phyloP scores from a whole-genome alignment of 2,888 invertebrate species.

The Melangyna quadrimaculata region DNA sequence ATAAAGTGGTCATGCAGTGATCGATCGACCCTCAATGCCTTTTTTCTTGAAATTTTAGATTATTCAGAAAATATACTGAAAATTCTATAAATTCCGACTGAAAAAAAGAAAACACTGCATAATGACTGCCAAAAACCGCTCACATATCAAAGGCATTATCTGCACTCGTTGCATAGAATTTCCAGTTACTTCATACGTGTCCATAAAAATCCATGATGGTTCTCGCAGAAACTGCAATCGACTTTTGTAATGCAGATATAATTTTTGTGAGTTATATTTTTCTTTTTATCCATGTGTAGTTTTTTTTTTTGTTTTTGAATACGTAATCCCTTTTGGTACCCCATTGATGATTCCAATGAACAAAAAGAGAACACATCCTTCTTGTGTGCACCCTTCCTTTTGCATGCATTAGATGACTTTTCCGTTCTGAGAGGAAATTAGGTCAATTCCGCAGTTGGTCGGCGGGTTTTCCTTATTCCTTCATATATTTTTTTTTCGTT shows the following conservation, averaged over 20 bases:
- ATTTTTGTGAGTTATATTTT: constrained; percentile 43
- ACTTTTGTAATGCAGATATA: constrained; percentile 59
- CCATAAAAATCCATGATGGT: not conserved
- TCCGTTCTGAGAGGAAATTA: constrained; percentile 52
- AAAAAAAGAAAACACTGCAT: not conserved
- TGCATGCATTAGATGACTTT: constrained; percentile 60
- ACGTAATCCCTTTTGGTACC: constrained; percentile 1
- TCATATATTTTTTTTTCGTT: not conserved
- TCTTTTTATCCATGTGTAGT: constrained; percentile 8
- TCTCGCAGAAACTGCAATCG: constrained; percentile 41
- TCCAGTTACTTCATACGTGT: not conserved
- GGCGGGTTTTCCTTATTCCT: constrained; percentile 2
- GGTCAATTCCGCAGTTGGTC: constrained; percentile 64
- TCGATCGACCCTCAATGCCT: too few species aligned
- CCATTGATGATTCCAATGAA: constrained; percentile 25
- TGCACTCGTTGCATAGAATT: constrained; percentile 3
- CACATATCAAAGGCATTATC: not conserved
- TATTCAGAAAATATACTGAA: not conserved
- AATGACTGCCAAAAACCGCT: not conserved
- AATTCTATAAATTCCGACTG: not conserved
- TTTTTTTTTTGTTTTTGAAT: not conserved
- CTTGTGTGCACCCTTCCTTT: constrained; percentile 24
- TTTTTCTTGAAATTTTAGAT: not conserved
- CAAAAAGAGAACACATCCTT: not conserved
- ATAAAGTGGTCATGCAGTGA: too few species aligned